These are phyloP conservation scores for Papilio polytes DNA, from an alignment of 1,140 invertebrate genomes.

Conservation along the genomic window DNA sequence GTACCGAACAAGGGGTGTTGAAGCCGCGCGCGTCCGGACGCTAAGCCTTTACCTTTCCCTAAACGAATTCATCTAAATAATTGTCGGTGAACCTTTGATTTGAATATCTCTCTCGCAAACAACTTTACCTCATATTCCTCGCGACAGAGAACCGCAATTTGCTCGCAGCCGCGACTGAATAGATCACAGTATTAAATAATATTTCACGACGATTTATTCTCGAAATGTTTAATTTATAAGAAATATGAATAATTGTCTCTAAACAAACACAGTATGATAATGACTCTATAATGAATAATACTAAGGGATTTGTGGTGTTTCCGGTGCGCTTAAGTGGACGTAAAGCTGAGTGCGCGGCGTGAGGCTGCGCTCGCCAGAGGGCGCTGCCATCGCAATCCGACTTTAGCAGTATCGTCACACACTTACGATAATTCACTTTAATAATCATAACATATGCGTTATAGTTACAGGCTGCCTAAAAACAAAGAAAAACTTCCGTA, in stretches of 20 bases:
- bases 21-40: not conserved
- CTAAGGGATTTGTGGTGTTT: not conserved
- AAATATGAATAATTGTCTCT: slow-evolving; percentile 21
- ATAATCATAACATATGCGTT: not conserved
- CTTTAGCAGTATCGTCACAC: not conserved
- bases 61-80: slow-evolving; percentile 24
- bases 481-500: not conserved
- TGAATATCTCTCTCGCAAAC: not conserved
- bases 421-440: not conserved
- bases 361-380: not conserved
- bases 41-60: slow-evolving; percentile 20
- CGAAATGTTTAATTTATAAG: slow-evolving; percentile 31
- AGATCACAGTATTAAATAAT: not conserved
- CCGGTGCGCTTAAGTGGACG: not conserved
- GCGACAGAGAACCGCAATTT: not conserved
- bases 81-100: slow-evolving; percentile 20
- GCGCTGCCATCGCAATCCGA: not conserved
- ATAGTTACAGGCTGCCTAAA: not conserved
- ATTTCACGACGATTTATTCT: slow-evolving; percentile 24
- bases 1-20: not conserved
- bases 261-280: not conserved
- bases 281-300: not conserved
- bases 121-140: not conserved
- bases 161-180: not conserved
- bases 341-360: not conserved